Conservation (phyloP, 2,888 invertebrate species). For the Hipparchia semele region DNA sequence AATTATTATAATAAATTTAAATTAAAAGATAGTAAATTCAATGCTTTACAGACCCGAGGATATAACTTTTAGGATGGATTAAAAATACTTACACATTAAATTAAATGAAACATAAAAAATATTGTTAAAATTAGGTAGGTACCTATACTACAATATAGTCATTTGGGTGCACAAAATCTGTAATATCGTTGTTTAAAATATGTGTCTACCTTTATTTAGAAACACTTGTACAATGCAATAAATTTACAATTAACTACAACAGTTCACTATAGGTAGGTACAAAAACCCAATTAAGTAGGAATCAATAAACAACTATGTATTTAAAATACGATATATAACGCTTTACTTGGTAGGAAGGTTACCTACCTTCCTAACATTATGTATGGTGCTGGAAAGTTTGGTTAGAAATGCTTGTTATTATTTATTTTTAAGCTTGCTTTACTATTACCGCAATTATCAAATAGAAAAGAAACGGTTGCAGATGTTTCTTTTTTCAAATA, state of each 20-base stretch:
- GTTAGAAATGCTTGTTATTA: conserved; percentile 31
- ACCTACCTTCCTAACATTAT: too few relatives aligned
- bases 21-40: conserved; percentile 42
- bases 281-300: background rate
- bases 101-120: too few relatives aligned
- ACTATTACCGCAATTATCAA: background rate
- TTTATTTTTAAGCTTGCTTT: conserved; percentile 9
- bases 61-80: conserved; percentile 10
- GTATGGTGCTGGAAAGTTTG: conserved; percentile 34
- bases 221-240: too few relatives aligned
- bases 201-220: too few relatives aligned
- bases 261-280: background rate
- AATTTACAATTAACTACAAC: too few relatives aligned
- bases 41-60: conserved; percentile 43
- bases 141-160: too few relatives aligned
- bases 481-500: background rate
- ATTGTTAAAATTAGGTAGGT: background rate
- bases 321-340: background rate
- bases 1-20: conserved; percentile 20
- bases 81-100: background rate
- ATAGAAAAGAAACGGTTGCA: background rate
- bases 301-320: background rate
- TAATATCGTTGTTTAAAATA: too few relatives aligned
- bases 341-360: background rate
- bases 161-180: too few relatives aligned